These are phyloP conservation scores for Leptoteleia sp. DNA, from an alignment of 1,140 invertebrate genomes.

Conservation along the genomic window DNA sequence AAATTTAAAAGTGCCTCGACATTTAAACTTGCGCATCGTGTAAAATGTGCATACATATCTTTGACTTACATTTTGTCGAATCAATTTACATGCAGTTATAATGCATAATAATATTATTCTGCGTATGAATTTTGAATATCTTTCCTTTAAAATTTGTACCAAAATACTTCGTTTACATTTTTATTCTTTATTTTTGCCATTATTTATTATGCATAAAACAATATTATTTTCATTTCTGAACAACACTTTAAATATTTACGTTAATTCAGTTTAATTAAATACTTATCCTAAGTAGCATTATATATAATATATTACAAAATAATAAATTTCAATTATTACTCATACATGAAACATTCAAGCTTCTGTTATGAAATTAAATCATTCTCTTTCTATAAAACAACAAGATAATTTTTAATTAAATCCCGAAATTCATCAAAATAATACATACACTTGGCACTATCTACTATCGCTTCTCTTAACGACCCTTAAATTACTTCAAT, in stretches of 20 bases:
- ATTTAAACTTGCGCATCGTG: constrained; percentile 35
- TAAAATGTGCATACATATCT: constrained; percentile 40
- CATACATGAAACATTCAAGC: neutral
- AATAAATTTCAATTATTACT: too few relatives aligned
- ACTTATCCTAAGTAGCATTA: too few relatives aligned
- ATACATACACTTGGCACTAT: constrained; percentile 34
- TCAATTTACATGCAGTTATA: constrained; percentile 44
- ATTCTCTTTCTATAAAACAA: constrained; percentile 12
- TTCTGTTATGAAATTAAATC: constrained; percentile 1
- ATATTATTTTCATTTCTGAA: too few relatives aligned
- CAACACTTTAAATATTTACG: too few relatives aligned
- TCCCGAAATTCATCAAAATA: constrained; percentile 32
- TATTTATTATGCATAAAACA: too few relatives aligned
- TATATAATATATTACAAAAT: too few relatives aligned
- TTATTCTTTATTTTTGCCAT: too few relatives aligned
- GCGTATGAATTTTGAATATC: constrained; percentile 5
- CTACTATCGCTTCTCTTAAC: too few relatives aligned
- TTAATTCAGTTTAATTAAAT: too few relatives aligned
- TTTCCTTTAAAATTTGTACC: neutral
- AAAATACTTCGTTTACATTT: too few relatives aligned
- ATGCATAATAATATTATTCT: constrained; percentile 8
- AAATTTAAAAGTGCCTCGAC: constrained; percentile 34
- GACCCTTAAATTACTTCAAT: too few relatives aligned
- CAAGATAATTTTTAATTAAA: constrained; percentile 42
- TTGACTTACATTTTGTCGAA: constrained; percentile 32